Evolutionary conservation across 2,888 invertebrate species (phyloP).

Genomic region (Octodonta nipae): DNA sequence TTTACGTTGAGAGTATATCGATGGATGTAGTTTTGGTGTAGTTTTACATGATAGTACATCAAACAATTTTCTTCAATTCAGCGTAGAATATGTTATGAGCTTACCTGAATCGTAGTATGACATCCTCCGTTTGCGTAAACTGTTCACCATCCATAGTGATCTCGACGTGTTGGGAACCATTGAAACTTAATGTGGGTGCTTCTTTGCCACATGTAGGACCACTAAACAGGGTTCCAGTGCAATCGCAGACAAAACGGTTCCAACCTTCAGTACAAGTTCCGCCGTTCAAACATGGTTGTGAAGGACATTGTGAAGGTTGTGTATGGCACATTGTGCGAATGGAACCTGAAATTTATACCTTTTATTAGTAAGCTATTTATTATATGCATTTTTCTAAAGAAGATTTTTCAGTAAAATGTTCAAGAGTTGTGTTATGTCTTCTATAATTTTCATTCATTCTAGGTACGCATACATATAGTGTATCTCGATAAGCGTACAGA

Average conservation of each 20-base stretch:
- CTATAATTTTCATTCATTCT: too few species aligned
- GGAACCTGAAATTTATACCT: slow-evolving; percentile 61
- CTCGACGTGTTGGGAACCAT: slow-evolving; percentile 74
- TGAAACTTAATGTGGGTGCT: slow-evolving; percentile 73
- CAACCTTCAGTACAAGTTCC: slow-evolving; percentile 85
- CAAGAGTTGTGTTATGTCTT: too few species aligned
- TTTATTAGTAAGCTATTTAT: too few species aligned
- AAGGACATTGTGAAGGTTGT: slow-evolving; percentile 65
- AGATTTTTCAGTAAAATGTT: too few species aligned
- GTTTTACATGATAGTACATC: too few species aligned
- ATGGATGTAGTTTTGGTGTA: too few species aligned
- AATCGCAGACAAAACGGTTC: slow-evolving; percentile 90
- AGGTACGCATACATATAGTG: too few species aligned
- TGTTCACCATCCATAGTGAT: slow-evolving; percentile 31
- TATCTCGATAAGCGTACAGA: too few species aligned
- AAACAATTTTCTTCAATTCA: too few species aligned
- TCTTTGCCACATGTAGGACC: slow-evolving; percentile 87
- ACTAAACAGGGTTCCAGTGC: slow-evolving; percentile 72
- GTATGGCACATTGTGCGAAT: slow-evolving; percentile 81
- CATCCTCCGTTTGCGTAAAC: slow-evolving; percentile 73
- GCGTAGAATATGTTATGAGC: too few species aligned
- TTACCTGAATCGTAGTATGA: slow-evolving; percentile 64
- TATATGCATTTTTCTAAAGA: too few species aligned
- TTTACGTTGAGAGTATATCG: too few species aligned
- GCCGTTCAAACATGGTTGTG: slow-evolving; percentile 79